Percentiles rank a stretch among this genome's conserved stretches.
Conservation (phyloP, 2,888 invertebrate species). For the Eilema griseolum region DNA sequence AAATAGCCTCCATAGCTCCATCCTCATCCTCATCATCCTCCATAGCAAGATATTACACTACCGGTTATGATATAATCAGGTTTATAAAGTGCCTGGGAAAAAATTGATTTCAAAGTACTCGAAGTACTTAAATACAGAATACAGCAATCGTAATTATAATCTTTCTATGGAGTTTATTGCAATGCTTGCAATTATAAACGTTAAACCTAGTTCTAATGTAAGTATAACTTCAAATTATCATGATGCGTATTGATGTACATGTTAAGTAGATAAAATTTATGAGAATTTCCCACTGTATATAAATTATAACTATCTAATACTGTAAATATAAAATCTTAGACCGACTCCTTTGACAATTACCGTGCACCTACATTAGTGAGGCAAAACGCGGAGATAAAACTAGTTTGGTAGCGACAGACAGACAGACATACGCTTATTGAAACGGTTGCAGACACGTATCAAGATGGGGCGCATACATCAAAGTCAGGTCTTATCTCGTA, state of each 20-base stretch:
- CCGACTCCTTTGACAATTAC: neutral
- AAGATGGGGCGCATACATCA: conserved; percentile 74
- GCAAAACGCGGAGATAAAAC: conserved; percentile 42
- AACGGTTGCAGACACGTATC: conserved; percentile 70
- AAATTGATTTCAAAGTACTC: neutral
- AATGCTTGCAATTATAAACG: neutral
- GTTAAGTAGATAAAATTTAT: neutral
- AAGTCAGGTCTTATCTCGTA: conserved; percentile 71
- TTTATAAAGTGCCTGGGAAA: neutral
- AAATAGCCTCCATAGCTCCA: too few species aligned
- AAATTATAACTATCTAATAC: neutral
- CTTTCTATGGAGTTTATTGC: neutral
- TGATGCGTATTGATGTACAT: neutral
- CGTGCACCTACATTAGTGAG: conserved; percentile 8
- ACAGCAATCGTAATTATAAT: neutral
- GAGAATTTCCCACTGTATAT: neutral
- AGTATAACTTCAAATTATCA: conserved; percentile 1
- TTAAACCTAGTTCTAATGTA: neutral
- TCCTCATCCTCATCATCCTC: too few species aligned
- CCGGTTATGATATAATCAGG: too few species aligned
- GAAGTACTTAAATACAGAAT: neutral
- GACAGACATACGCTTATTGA: conserved; percentile 60
- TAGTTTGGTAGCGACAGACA: conserved; percentile 53
- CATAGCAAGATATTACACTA: too few species aligned
- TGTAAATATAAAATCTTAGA: neutral